phyloP scores from a whole-genome alignment of 2,113 vertebrate genomes.

The Neotoma lepida region DNA sequence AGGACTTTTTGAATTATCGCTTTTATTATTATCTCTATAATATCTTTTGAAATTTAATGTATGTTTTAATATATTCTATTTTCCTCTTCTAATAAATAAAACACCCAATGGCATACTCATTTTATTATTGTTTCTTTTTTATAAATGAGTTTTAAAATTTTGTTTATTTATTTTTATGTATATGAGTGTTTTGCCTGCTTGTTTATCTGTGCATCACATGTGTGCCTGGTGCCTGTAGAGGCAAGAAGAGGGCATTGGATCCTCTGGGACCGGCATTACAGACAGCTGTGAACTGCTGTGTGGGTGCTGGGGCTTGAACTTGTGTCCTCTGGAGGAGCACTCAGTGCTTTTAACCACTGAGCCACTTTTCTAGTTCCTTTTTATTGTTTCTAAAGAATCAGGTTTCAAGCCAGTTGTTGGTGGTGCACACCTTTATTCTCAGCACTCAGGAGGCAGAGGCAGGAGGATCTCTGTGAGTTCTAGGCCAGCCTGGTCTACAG shows the following conservation, averaged over 20 bases:
- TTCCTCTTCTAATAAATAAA: slow-evolving; percentile 29
- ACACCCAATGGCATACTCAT: not conserved
- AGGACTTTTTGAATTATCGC: not conserved
- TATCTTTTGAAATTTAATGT: slow-evolving; percentile 14
- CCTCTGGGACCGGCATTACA: not conserved
- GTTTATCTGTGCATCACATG: not conserved
- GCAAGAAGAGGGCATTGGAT: too few relatives aligned
- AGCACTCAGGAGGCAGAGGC: not conserved
- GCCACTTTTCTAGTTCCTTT: not conserved
- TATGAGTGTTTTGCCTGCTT: not conserved
- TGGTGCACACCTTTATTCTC: not conserved
- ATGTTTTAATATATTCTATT: not conserved
- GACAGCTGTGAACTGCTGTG: not conserved
- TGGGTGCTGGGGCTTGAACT: not conserved
- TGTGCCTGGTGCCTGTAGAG: not conserved
- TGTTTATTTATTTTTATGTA: not conserved
- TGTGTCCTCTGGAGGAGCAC: not conserved
- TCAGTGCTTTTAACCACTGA: too few relatives aligned
- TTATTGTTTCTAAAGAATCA: not conserved
- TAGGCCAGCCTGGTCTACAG: not conserved
- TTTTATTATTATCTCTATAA: slow-evolving; percentile 9
- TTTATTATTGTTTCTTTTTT: not conserved
- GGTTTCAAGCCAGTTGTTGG: not conserved
- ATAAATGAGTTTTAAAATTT: not conserved
- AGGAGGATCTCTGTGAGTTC: not conserved